Conservation (phyloP, 2,888 invertebrate species). For the Drosophila ustulata region DNA sequence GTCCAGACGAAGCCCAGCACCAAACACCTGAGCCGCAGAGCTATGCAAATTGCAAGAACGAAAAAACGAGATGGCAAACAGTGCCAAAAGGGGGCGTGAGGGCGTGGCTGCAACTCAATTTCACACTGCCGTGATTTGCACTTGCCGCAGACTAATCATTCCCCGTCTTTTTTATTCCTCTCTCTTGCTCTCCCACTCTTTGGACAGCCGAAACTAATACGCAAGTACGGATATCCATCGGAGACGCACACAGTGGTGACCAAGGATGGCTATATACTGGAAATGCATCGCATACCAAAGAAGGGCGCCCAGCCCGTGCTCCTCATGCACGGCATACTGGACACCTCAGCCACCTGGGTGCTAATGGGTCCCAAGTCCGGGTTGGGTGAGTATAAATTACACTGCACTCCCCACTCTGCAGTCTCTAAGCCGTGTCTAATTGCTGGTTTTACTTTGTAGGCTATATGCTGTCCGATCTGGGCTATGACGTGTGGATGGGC, state of each 20-base stretch:
- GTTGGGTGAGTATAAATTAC: constrained; percentile 86
- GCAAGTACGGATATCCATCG: constrained; percentile 88
- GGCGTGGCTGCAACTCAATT: constrained; percentile 62
- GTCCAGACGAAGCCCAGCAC: constrained; percentile 30
- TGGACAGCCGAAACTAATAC: constrained; percentile 86
- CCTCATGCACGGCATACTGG: constrained; percentile 90
- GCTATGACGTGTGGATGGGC: constrained; percentile 85
- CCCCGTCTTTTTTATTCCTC: constrained; percentile 9
- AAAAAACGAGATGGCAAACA: constrained; percentile 16
- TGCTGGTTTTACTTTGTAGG: constrained; percentile 73
- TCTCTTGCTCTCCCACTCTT: constrained; percentile 15
- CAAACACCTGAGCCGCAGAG: constrained; percentile 48
- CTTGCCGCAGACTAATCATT: constrained; percentile 56
- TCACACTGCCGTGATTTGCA: constrained; percentile 69
- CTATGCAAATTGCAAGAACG: constrained; percentile 64
- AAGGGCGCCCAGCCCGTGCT: constrained; percentile 86
- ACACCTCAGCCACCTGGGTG: constrained; percentile 91
- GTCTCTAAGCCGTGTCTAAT: not conserved
- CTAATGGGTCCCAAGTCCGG: constrained; percentile 89
- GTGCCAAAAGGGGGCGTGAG: not conserved
- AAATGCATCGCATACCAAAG: constrained; percentile 90
- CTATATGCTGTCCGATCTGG: constrained; percentile 83
- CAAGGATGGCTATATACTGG: constrained; percentile 91
- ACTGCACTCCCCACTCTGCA: not conserved
- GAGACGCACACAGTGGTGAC: constrained; percentile 90